phyloP scores from a whole-genome alignment of 1,140 invertebrate genomes.

The Bombus picipes region DNA sequence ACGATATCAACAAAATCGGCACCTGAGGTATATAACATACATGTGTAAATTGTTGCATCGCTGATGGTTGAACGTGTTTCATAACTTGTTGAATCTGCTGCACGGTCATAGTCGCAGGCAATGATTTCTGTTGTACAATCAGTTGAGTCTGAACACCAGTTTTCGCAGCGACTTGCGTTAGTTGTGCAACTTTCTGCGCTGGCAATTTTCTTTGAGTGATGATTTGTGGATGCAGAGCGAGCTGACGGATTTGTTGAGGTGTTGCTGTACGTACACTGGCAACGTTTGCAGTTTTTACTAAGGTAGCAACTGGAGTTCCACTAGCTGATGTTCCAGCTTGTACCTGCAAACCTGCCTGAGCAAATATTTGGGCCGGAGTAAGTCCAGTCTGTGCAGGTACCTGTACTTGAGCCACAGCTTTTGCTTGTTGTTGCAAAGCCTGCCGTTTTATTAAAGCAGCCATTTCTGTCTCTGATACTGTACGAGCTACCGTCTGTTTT shows the following conservation, averaged over 20 bases:
- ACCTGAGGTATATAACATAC: slow-evolving; percentile 64
- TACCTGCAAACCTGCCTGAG: slow-evolving; percentile 83
- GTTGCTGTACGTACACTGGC: slow-evolving; percentile 83
- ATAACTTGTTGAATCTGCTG: slow-evolving; percentile 91
- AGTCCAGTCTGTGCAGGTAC: slow-evolving; percentile 78
- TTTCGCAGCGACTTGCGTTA: slow-evolving; percentile 83
- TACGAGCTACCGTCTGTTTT: slow-evolving; percentile 83
- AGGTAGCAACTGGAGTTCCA: slow-evolving; percentile 82
- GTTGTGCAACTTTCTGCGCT: slow-evolving; percentile 85
- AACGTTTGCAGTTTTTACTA: slow-evolving; percentile 85
- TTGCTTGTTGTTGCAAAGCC: slow-evolving; percentile 84
- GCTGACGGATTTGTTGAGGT: slow-evolving; percentile 86
- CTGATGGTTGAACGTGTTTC: slow-evolving; percentile 85
- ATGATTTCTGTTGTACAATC: slow-evolving; percentile 86
- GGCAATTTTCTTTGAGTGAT: slow-evolving; percentile 85
- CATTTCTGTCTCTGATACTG: slow-evolving; percentile 88
- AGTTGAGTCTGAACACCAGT: slow-evolving; percentile 84
- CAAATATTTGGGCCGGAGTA: slow-evolving; percentile 83
- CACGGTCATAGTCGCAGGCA: slow-evolving; percentile 87
- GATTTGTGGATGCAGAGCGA: slow-evolving; percentile 88
- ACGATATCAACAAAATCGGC: background rate
- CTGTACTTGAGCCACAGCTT: slow-evolving; percentile 81
- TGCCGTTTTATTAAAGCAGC: slow-evolving; percentile 88
- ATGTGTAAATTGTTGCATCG: slow-evolving; percentile 82
- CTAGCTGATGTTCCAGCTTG: slow-evolving; percentile 79